Conservation (phyloP, 2,888 invertebrate genomes). For the Tiliacea citrago region DNA sequence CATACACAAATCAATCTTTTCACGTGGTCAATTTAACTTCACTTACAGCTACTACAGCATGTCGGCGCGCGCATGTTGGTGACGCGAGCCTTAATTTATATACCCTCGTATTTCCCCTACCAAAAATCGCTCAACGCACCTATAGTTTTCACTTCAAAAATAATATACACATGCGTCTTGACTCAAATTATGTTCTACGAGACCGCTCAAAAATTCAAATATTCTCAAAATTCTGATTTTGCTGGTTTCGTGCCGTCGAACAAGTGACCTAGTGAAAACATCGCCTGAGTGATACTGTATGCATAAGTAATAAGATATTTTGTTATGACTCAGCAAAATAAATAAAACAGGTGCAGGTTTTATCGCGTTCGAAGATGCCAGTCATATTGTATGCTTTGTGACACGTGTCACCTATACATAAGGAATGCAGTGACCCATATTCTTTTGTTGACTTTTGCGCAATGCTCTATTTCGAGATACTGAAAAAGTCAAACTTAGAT, state of each 20-base stretch:
- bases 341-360: constrained; percentile 19
- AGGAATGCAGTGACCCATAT: constrained; percentile 20
- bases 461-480: constrained; percentile 6
- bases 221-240: too few species aligned
- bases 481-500: background rate
- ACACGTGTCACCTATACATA: background rate
- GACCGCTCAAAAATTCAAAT: too few species aligned
- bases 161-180: too few species aligned
- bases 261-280: background rate
- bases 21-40: too few species aligned
- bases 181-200: too few species aligned
- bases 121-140: too few species aligned
- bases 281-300: background rate
- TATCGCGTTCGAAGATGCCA: constrained; percentile 1
- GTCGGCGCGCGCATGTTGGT: too few species aligned
- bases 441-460: constrained; percentile 1
- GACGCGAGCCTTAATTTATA: too few species aligned
- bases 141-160: too few species aligned
- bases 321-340: constrained; percentile 14
- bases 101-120: too few species aligned
- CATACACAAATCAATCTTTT: too few species aligned
- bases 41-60: too few species aligned
- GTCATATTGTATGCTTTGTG: constrained; percentile 11
- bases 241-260: background rate
- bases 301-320: background rate